Percentiles rank a stretch among this genome's conserved stretches.
phyloP scores from a whole-genome alignment of 2,113 vertebrate species.

The Scophthalmus maximus region DNA sequence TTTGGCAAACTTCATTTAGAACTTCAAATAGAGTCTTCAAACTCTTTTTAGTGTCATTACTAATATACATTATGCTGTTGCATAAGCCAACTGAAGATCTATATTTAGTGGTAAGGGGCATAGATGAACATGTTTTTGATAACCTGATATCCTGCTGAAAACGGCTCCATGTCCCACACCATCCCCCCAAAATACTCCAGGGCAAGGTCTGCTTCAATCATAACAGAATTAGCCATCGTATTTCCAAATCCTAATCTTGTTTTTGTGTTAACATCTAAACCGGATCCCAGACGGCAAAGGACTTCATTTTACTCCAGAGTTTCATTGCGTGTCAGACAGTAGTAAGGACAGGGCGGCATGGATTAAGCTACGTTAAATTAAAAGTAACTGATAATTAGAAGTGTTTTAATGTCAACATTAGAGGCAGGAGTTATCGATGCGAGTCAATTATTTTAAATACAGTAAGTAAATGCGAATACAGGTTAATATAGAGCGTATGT shows the following conservation, averaged over 20 bases:
- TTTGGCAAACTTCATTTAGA: constrained; percentile 2
- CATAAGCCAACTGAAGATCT: neutral
- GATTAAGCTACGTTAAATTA: neutral
- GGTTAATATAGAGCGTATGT: no score
- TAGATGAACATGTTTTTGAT: constrained; percentile 33
- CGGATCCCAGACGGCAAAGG: neutral
- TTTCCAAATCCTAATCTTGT: constrained; percentile 33
- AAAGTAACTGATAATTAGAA: neutral
- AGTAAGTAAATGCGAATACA: neutral
- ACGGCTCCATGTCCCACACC: constrained; percentile 28
- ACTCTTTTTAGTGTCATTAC: neutral
- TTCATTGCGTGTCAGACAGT: neutral
- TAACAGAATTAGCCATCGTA: constrained; percentile 40
- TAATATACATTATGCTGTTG: neutral
- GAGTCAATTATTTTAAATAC: neutral
- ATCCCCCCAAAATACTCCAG: constrained; percentile 38
- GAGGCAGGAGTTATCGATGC: neutral
- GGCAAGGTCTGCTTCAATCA: constrained; percentile 34
- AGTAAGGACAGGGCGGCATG: neutral
- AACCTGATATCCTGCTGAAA: constrained; percentile 50
- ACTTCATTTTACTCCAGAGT: constrained; percentile 3
- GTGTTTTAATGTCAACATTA: neutral
- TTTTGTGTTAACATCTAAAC: constrained; percentile 40
- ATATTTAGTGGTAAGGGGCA: constrained; percentile 19
- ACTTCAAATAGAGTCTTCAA: neutral